Percentiles rank a stretch among this genome's conserved stretches.
These are phyloP conservation scores for Netelia inedita DNA, from an alignment of 2,888 invertebrate species.

Conservation along the genomic window DNA sequence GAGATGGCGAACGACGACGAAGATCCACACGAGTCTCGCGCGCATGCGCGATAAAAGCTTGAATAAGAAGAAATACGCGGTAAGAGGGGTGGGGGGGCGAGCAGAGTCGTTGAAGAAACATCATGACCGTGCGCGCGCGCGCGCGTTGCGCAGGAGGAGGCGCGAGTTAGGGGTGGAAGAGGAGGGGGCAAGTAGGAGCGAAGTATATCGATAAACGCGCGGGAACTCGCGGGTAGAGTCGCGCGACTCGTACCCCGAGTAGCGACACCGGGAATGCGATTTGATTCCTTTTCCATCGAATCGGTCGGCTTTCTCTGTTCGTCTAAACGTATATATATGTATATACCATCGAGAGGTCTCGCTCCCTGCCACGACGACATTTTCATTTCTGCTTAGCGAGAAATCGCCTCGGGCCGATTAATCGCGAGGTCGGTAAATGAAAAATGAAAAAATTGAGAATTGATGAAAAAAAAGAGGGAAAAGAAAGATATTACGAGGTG, in stretches of 20 bases:
- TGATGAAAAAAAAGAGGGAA: neutral
- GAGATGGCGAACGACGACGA: too few species aligned
- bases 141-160: slow-evolving; percentile 17
- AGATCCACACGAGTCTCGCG: too few species aligned
- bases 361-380: slow-evolving; percentile 59
- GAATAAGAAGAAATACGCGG: neutral
- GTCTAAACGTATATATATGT: neutral
- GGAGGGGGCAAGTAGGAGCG: slow-evolving; percentile 70
- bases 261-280: slow-evolving; percentile 76
- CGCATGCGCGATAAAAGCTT: too few species aligned
- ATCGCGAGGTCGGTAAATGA: too few species aligned
- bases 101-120: slow-evolving; percentile 21
- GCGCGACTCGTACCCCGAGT: neutral
- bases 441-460: neutral
- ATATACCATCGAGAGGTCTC: slow-evolving; percentile 50
- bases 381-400: slow-evolving; percentile 57
- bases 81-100: neutral
- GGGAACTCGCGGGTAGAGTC: slow-evolving; percentile 14
- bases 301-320: slow-evolving; percentile 55
- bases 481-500: neutral
- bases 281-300: slow-evolving; percentile 79
- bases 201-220: slow-evolving; percentile 70
- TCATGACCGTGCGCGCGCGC: neutral
- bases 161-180: slow-evolving; percentile 53
- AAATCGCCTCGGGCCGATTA: slow-evolving; percentile 35